Evolutionary conservation across 2,888 invertebrate species (phyloP), one percentile per base, ranked within the genome.

Genomic region (Punctoribates punctum): DNA sequence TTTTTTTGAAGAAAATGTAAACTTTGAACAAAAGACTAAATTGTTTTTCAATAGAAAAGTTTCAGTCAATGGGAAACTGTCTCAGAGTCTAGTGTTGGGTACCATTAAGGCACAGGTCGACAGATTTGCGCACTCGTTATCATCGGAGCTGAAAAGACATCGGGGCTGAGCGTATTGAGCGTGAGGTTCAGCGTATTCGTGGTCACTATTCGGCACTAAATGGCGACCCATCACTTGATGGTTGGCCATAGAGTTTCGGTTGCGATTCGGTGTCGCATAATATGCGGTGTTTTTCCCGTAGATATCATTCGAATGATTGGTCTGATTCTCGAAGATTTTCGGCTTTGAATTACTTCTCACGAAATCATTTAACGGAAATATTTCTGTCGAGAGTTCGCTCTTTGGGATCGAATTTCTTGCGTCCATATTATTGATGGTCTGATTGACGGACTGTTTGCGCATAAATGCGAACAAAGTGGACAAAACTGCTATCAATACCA

Each of bases 401-500:
- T 70, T 70, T 1, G 70, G 70, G 1, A 70, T 70, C 1, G 70
- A 70, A 38, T 42, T 70, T 42, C 70, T 70, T 15, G 70, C 23
- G 70, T 70, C 70, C 70, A 70, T 9, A 70, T 70, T 38, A 46
- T 42, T 70, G 46, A 70, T 42, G 20, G 70, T n/a, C 23, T 38
- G 42, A 46, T 70, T 20, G 13, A 11, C 23, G 0, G 42, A 23
- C 13, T 42, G 70, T 73, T 76, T 76, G 17, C 73, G 73, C 76
- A 76, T 76, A 46, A 76, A 76, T 42, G 76, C 76, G 17, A 76
- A 73, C 46, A 76, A 46, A 38, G 76, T 76, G 11, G 79, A 73
- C 20, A 80, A 72, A 20, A 80, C 78, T 23, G 78, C 77, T 17
- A 79, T 65, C 9, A 80, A 60, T 3, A 80, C 80, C 9, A 78